Conservation (phyloP, 2,888 invertebrate genomes). For the Parochlus steinenii region DNA sequence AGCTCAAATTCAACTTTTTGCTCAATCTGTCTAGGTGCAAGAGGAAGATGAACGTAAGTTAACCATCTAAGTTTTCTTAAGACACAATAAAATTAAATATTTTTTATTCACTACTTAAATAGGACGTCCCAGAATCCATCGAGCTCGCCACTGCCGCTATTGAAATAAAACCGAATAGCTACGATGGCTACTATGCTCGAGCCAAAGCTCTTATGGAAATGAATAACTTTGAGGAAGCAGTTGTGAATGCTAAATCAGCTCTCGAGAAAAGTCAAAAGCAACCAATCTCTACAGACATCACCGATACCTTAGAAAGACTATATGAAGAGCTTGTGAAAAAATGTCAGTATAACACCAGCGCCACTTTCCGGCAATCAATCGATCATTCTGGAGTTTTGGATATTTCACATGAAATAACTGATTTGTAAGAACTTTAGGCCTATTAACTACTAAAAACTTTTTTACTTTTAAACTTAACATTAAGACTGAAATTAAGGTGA, state of each 20-base stretch:
- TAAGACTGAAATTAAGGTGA: too few species aligned
- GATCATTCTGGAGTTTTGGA: too few species aligned
- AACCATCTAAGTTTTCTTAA: constrained; percentile 1
- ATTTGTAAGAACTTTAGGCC: too few species aligned
- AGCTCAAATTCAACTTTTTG: constrained; percentile 73
- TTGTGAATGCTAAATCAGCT: constrained; percentile 70
- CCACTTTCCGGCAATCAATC: too few species aligned
- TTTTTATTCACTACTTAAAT: constrained; percentile 14
- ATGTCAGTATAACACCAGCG: too few species aligned
- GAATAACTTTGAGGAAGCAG: constrained; percentile 54
- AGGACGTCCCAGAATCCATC: constrained; percentile 75
- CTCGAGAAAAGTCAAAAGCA: constrained; percentile 23
- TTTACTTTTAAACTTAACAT: too few species aligned
- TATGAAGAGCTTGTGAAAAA: constrained; percentile 1
- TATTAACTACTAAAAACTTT: too few species aligned
- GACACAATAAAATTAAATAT: neutral
- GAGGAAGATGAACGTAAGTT: constrained; percentile 81
- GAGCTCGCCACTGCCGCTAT: constrained; percentile 79
- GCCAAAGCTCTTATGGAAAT: constrained; percentile 72
- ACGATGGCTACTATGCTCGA: constrained; percentile 84
- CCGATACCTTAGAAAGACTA: neutral
- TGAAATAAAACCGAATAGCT: constrained; percentile 67
- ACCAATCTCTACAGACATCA: constrained; percentile 1
- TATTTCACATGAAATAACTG: too few species aligned
- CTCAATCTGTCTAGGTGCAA: constrained; percentile 86